Conservation (phyloP, 2,888 invertebrate species). For the Parnassius mnemosyne region DNA sequence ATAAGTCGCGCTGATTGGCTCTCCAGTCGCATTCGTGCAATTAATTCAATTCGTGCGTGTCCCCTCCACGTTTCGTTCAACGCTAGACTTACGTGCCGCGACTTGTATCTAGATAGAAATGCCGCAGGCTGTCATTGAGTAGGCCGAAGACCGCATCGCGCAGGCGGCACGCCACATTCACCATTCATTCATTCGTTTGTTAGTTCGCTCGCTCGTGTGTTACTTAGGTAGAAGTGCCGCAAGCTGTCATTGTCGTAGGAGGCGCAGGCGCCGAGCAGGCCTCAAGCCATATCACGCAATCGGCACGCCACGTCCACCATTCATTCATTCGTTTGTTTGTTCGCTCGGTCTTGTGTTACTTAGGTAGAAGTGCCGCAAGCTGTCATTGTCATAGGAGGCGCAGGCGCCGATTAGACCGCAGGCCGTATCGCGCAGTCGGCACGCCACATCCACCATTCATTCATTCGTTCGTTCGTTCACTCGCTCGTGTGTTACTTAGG, state of each 20-base stretch:
- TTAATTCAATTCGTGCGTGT: too few species aligned
- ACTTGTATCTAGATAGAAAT: conserved; percentile 88
- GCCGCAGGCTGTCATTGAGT: conserved; percentile 80
- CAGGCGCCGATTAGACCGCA: conserved; percentile 83
- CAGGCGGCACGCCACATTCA: conserved; percentile 88
- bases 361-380: conserved; percentile 91
- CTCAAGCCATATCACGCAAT: conserved; percentile 91
- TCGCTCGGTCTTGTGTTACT: conserved; percentile 93
- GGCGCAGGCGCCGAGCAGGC: conserved; percentile 89
- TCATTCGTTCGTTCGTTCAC: too few species aligned
- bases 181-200: too few species aligned
- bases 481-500: conserved; percentile 81
- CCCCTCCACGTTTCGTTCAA: too few species aligned
- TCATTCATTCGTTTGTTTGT: conserved; percentile 28
- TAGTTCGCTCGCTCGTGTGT: conserved; percentile 85
- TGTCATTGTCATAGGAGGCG: conserved; percentile 86
- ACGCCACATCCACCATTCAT: too few species aligned
- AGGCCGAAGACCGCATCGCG: conserved; percentile 91
- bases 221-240: conserved; percentile 92
- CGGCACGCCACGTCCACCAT: conserved; percentile 85
- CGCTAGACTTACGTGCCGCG: too few species aligned
- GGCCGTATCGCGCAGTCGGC: too few species aligned
- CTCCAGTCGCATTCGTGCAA: too few species aligned
- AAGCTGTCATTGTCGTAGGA: conserved; percentile 86
- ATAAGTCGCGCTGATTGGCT: too few species aligned